Evolutionary conservation across 2,888 invertebrate genomes (phyloP), one percentile per base, ranked within the genome.

Genomic region (Conchocele bisecta): DNA sequence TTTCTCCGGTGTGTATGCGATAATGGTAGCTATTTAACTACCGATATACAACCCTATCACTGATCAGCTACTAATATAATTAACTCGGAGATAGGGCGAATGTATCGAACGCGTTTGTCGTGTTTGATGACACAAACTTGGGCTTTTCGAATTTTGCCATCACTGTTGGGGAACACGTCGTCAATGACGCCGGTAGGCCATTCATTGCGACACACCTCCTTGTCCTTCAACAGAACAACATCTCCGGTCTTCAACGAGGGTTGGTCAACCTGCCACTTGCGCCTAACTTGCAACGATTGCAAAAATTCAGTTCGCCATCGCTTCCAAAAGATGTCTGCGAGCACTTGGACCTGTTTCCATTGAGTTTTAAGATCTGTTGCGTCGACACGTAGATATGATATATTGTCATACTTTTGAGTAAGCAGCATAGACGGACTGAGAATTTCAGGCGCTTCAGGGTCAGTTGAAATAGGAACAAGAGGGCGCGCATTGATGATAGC

Each of bases 231-330:
- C n/a, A 75, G 41, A 17, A 71, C 71, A 7, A 50, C 39, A 46
- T 61, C 54, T 1, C 46, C 24, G 1, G 37, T 22, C 22, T 33
- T 37, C 4, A 69, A 26, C 17, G 63, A 41, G 9, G 15, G 35
- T 20, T 13, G 15, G n/a, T 50, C 58, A n/a, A 31, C 24, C 20
- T 69, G 54, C 69, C 69, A 69, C 29, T 69, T 69, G 1, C 42
- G 53, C 20, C 63, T 31, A 20, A 7, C 17, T 28, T 69, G 69
- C 20, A 63, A 46, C n/a, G 33, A 17, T 9, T 37, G 41, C 20
- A 69, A 48, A 39, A 31, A 63, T 39, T 69, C 69, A 15, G 51
- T 51, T 35, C 56, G 42, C 69, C 69, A 69, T n/a, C 64, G 41
- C 29, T 50, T 44, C 69, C 63, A 69, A 31, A 69, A 69, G 26